Evolutionary conservation across 2,888 invertebrate species (phyloP).

Genomic region (Heliconius cydno): DNA sequence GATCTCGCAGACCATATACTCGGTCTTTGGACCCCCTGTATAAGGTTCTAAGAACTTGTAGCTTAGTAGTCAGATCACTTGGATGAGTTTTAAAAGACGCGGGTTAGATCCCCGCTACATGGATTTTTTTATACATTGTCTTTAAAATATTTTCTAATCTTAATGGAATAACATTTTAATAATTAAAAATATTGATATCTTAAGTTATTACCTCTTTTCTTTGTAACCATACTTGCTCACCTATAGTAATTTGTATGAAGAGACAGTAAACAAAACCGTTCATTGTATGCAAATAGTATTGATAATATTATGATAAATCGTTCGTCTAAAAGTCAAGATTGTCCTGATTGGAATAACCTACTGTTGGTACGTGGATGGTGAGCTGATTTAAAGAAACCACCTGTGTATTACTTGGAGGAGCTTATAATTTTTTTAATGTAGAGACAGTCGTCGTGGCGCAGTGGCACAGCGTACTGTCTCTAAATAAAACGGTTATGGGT

Average conservation of each 20-base stretch:
- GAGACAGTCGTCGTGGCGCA: background rate
- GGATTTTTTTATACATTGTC: too few species aligned
- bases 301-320: slow-evolving; percentile 29
- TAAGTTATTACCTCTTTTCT: background rate
- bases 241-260: slow-evolving; percentile 15
- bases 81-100: too few species aligned
- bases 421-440: background rate
- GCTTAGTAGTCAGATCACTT: too few species aligned
- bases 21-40: too few species aligned
- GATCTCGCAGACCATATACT: too few species aligned
- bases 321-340: slow-evolving; percentile 21
- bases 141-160: background rate
- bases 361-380: background rate
- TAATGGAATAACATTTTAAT: background rate
- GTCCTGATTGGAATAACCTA: slow-evolving; percentile 22
- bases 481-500: too few species aligned
- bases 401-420: background rate
- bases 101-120: too few species aligned
- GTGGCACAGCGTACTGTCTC: too few species aligned
- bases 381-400: background rate
- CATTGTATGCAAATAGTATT: slow-evolving; percentile 54
- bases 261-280: slow-evolving; percentile 46
- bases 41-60: too few species aligned
- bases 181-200: background rate
- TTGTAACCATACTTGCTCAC: background rate